Evolutionary conservation across 2,113 vertebrate genomes (phyloP).

Genomic region (Dipodomys ordii): DNA sequence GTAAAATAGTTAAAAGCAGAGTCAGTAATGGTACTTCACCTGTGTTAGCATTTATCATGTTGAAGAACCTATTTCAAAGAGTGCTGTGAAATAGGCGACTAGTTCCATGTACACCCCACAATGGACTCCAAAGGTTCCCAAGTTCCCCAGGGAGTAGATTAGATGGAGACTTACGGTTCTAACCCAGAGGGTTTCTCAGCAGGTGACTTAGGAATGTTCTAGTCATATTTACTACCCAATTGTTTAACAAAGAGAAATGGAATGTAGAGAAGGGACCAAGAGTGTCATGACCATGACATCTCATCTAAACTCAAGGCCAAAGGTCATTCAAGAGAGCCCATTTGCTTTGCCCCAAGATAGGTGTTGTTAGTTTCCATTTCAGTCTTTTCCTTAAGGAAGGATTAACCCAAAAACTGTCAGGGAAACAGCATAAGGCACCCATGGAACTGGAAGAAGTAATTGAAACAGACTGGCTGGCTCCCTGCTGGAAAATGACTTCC

Average conservation of each 20-base stretch:
- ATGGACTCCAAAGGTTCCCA: background rate
- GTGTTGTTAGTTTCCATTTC: background rate
- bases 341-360: background rate
- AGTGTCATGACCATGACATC: background rate
- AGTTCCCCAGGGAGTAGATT: background rate
- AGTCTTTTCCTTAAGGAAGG: background rate
- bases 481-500: background rate
- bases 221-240: background rate
- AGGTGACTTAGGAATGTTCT: background rate
- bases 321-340: background rate
- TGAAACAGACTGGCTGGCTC: background rate
- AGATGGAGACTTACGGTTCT: background rate
- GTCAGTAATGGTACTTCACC: background rate
- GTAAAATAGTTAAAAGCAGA: conserved; percentile 6
- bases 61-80: conserved; percentile 33
- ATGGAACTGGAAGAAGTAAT: background rate
- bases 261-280: background rate
- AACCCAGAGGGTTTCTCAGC: background rate
- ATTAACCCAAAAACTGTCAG: background rate
- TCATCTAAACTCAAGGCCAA: background rate
- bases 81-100: background rate
- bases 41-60: background rate
- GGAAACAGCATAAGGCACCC: background rate
- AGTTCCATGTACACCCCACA: background rate
- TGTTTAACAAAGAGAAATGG: background rate